Conservation (phyloP, 2,888 invertebrate species). For the Ceramica pisi region DNA sequence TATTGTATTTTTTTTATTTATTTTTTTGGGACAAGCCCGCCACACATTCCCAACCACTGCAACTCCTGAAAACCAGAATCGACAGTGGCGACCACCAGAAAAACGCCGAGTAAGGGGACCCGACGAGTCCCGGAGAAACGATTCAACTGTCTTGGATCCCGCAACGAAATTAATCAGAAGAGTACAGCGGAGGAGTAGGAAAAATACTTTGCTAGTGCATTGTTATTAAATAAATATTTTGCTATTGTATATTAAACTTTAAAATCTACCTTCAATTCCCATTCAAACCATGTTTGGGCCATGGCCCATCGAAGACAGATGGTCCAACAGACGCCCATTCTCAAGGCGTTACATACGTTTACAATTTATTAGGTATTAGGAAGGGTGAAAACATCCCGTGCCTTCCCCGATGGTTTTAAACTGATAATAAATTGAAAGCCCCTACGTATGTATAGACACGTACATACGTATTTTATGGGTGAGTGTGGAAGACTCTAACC, state of each 20-base stretch:
- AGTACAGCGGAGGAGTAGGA: too few relatives aligned
- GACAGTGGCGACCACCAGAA: too few relatives aligned
- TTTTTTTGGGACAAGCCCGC: too few relatives aligned
- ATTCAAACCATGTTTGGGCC: conserved; percentile 1
- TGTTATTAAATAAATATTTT: too few relatives aligned
- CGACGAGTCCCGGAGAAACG: too few relatives aligned
- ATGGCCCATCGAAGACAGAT: conserved; percentile 28
- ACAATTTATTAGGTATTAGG: conserved; percentile 55
- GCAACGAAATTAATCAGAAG: too few relatives aligned
- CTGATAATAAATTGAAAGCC: conserved; percentile 55
- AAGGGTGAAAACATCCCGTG: conserved; percentile 51
- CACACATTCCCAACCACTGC: too few relatives aligned
- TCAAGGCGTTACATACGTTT: conserved; percentile 53
- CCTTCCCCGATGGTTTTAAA: conserved; percentile 49
- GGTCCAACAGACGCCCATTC: conserved; percentile 37
- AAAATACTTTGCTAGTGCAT: too few relatives aligned
- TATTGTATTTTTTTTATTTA: too few relatives aligned
- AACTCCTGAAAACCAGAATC: too few relatives aligned
- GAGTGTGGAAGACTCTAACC: background rate
- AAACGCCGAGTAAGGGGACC: too few relatives aligned
- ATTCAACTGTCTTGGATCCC: too few relatives aligned
- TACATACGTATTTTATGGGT: background rate
- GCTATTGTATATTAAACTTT: conserved; percentile 1
- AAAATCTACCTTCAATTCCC: background rate
- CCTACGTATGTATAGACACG: background rate